Conservation (phyloP, 2,797 vertebrate genomes). For the Mormyrus proboscirostris region DNA sequence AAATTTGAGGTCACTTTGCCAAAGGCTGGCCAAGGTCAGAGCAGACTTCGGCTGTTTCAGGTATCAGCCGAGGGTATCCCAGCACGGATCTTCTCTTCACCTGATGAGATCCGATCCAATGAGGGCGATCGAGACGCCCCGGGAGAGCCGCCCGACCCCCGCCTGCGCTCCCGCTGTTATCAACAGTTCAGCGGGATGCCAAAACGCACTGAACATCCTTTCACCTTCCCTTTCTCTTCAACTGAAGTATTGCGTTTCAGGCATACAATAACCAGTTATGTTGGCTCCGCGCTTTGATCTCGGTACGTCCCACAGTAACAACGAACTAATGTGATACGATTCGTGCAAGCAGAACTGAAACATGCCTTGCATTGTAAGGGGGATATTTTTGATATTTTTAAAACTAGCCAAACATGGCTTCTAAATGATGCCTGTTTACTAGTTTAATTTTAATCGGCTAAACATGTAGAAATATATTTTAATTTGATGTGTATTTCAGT, state of each 20-base stretch:
- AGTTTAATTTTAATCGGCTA: not conserved
- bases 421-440: not conserved
- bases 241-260: slow-evolving; percentile 47
- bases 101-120: slow-evolving; percentile 59
- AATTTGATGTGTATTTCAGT: not conserved
- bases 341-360: not conserved
- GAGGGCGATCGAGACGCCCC: slow-evolving; percentile 46
- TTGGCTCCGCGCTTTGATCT: slow-evolving; percentile 51
- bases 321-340: not conserved
- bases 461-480: not conserved
- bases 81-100: slow-evolving; percentile 51
- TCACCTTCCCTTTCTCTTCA: slow-evolving; percentile 35
- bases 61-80: slow-evolving; percentile 43
- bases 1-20: slow-evolving; percentile 59
- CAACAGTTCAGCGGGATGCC: slow-evolving; percentile 32
- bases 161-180: slow-evolving; percentile 43
- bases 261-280: slow-evolving; percentile 42
- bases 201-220: slow-evolving; percentile 42
- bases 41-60: slow-evolving; percentile 43
- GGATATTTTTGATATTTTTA: not conserved
- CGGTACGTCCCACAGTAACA: slow-evolving; percentile 17
- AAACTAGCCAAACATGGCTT: not conserved
- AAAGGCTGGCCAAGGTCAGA: slow-evolving; percentile 43
- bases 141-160: slow-evolving; percentile 31
- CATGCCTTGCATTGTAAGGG: not conserved